phyloP scores from a whole-genome alignment of 2,113 vertebrate species.

The Heteronetta atricapilla region DNA sequence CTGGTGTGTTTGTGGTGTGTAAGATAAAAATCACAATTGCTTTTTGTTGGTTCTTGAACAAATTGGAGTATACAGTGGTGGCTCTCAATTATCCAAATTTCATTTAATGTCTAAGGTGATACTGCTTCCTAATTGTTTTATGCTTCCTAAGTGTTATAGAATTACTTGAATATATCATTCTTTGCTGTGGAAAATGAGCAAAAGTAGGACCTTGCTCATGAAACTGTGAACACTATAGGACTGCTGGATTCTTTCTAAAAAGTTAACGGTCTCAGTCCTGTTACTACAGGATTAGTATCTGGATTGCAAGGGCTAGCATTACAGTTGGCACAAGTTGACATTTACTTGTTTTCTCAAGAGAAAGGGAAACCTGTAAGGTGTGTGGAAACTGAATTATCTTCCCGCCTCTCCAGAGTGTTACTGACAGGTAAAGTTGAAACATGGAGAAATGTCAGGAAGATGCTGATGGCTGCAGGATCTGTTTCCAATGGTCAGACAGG shows the following conservation, averaged over 20 bases:
- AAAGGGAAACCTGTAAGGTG: background rate
- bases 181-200: background rate
- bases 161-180: background rate
- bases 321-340: background rate
- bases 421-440: background rate
- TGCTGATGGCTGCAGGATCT: background rate
- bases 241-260: background rate
- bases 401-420: background rate
- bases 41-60: background rate
- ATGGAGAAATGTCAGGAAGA: background rate
- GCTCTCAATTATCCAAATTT: background rate
- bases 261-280: background rate
- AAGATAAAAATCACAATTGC: background rate
- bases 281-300: background rate
- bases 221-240: background rate
- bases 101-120: background rate
- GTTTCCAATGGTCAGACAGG: background rate
- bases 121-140: background rate
- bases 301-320: background rate
- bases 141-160: background rate
- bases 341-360: background rate
- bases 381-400: background rate
- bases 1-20: fast-evolving
- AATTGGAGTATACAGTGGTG: background rate
- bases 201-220: background rate